phyloP scores from a whole-genome alignment of 2,797 vertebrate genomes.

The Galago senegalensis region DNA sequence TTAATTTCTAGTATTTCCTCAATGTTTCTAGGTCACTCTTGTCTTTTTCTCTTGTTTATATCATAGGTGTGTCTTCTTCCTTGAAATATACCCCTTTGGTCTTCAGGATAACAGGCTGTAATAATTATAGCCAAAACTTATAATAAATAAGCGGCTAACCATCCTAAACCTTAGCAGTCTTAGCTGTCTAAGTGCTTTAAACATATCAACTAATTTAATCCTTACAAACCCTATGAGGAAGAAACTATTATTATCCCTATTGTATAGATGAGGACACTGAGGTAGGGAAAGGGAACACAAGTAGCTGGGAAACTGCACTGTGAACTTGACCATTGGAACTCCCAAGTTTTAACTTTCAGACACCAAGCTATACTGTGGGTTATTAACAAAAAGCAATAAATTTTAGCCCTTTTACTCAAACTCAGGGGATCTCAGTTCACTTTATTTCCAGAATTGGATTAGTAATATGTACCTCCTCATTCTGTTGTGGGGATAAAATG shows the following conservation, averaged over 20 bases:
- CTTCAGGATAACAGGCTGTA: slow-evolving; percentile 10
- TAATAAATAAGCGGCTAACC: not conserved
- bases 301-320: not conserved
- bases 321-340: not conserved
- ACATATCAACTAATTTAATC: slow-evolving; percentile 21
- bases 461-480: slow-evolving; percentile 37
- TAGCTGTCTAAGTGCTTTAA: slow-evolving; percentile 18
- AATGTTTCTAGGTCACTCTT: slow-evolving; percentile 26
- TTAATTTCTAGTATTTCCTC: slow-evolving; percentile 48
- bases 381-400: slow-evolving; percentile 6
- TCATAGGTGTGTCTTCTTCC: not conserved
- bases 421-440: slow-evolving; percentile 5
- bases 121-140: slow-evolving; percentile 30
- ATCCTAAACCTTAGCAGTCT: slow-evolving; percentile 13
- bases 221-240: not conserved
- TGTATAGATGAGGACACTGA: slow-evolving; percentile 40
- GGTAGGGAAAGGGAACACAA: not conserved
- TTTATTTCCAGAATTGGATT: slow-evolving; percentile 59
- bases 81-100: slow-evolving; percentile 32
- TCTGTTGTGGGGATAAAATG: slow-evolving; percentile 54
- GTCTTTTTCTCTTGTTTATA: slow-evolving; percentile 22
- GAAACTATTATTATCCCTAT: slow-evolving; percentile 9
- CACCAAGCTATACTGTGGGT: not conserved
- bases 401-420: slow-evolving; percentile 47
- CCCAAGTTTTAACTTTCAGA: not conserved